A percentile compares a stretch with the other conserved stretches of the same genome.
phyloP scores from a whole-genome alignment of 1,140 invertebrate genomes.

The Phymorhynchus buccinoides region DNA sequence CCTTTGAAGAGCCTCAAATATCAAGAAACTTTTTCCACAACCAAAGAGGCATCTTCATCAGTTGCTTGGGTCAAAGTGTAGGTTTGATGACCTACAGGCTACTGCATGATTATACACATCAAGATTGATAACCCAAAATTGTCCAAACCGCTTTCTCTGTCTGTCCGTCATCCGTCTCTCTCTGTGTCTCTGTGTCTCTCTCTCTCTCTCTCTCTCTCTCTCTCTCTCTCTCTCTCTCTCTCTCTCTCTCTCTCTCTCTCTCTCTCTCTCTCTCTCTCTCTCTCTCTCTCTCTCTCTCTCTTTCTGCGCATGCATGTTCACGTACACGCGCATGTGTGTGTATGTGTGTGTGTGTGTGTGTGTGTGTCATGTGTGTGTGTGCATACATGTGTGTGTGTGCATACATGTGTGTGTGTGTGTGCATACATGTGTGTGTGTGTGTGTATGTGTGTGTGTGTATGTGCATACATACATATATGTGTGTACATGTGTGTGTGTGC shows the following conservation, averaged over 20 bases:
- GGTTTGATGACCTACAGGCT: neutral
- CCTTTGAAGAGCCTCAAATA: neutral
- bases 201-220: too few species aligned
- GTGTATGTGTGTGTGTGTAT: neutral
- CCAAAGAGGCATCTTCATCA: neutral
- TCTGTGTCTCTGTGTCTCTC: neutral
- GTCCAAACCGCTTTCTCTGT: neutral
- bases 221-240: slow-evolving; percentile 15
- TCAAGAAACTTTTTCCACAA: too few species aligned
- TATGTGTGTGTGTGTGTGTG: neutral
- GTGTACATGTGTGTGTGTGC: neutral
- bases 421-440: neutral
- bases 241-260: slow-evolving; percentile 2
- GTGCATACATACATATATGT: neutral
- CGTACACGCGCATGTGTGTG: neutral
- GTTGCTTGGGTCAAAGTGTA: neutral
- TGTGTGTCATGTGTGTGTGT: neutral
- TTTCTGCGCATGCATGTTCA: neutral
- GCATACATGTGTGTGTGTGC: neutral
- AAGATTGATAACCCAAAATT: too few species aligned
- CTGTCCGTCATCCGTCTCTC: neutral
- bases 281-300: slow-evolving; percentile 3
- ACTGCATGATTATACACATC: neutral
- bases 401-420: neutral
- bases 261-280: too few species aligned